These are phyloP conservation scores for Battus philenor DNA, from an alignment of 1,140 invertebrate species.

Conservation along the genomic window DNA sequence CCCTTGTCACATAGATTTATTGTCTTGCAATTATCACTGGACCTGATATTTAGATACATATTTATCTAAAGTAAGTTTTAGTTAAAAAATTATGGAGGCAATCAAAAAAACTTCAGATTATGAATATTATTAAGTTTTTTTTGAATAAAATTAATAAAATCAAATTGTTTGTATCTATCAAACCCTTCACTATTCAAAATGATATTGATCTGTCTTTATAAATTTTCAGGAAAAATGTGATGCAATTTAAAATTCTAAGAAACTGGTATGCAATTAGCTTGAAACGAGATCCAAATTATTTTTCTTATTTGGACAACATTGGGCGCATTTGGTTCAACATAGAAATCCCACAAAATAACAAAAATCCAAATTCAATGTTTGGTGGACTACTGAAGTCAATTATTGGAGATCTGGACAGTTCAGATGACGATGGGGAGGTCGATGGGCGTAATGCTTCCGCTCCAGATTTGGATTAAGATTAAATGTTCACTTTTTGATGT, in stretches of 20 bases:
- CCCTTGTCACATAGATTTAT: too few species aligned
- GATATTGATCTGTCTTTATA: too few species aligned
- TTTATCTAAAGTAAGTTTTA: too few species aligned
- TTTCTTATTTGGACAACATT: constrained; percentile 61
- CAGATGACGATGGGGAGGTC: constrained; percentile 54
- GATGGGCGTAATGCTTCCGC: constrained; percentile 29
- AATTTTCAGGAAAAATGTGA: constrained; percentile 55
- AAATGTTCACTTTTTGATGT: constrained; percentile 6
- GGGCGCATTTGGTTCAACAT: constrained; percentile 67
- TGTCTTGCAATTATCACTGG: too few species aligned
- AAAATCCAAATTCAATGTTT: constrained; percentile 49
- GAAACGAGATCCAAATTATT: constrained; percentile 63
- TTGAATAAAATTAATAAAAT: too few species aligned
- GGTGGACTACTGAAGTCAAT: constrained; percentile 61
- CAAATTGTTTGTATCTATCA: too few species aligned
- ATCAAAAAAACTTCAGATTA: too few species aligned
- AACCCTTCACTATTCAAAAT: too few species aligned
- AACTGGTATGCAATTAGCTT: constrained; percentile 59
- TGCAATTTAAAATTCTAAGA: constrained; percentile 56
- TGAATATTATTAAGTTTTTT: too few species aligned
- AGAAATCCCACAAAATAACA: constrained; percentile 43
- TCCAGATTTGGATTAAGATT: constrained; percentile 57
- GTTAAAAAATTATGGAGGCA: too few species aligned
- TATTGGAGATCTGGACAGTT: constrained; percentile 60
- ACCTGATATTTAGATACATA: too few species aligned